Base-by-base conservation (phyloP, 1,140 invertebrate genomes). In the honey bee (Apis mellifera) region DNA sequence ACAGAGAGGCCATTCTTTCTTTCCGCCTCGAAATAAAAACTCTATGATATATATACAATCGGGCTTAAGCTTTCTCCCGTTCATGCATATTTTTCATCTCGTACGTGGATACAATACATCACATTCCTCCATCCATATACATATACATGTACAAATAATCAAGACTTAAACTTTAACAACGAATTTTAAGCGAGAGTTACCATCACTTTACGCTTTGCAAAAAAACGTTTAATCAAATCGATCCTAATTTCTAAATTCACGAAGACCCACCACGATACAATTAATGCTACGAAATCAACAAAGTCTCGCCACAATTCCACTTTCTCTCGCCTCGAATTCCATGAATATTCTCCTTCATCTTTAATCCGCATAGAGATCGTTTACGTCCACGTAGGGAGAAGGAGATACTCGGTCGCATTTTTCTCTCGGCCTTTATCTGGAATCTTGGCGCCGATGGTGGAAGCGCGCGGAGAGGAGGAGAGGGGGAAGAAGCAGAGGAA, bases 351-450 rank as follows among this genome's bases (percentile, higher is more conserved):
- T n/a, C n/a, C n/a, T n/a, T n/a, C 57, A 72, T 72, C 85, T 75
- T 86, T 86, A 86, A 87, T 87, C 85, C 77, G 70, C 68, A 7
- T 42, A 42, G 85, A 86, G 84, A 84, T 87, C 86, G 86, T 81
- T 86, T 78, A 74, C 62, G 72, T 86, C 65, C 15, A 60, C 62
- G 42, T 50, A 57, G 52, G 54, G 68, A 62, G 48, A 70, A 62
- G 21, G 57, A 79, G 75, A 78, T 80, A 79, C 85, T 59, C 65
- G 75, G 60, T 76, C 66, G 71, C 81, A 83, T 87, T 87, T 84
- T 86, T 87, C 85, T 84, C 71, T 50, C n/a, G 52, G 57, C 84
- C 82, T 71, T n/a, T 87, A 86, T 87, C 86, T 84, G 26, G 68
- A 76, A 87, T 86, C 86, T 84, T 72, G 72, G 54, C 84, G 54